Conservation (phyloP, 1,140 invertebrate genomes). For the Coelopa frigida region DNA sequence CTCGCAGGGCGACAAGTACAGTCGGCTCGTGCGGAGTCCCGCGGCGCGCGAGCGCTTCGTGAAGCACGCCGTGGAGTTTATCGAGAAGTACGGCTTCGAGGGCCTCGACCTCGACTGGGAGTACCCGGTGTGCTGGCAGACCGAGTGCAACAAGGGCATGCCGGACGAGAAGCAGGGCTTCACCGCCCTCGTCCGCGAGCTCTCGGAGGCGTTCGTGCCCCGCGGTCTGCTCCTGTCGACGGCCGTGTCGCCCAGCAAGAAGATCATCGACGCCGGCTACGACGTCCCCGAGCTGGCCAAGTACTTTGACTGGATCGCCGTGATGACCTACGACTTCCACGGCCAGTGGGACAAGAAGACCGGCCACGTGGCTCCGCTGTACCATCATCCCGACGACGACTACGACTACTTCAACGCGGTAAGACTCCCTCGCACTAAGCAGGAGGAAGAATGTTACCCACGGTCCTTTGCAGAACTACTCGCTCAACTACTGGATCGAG, state of each 20-base stretch:
- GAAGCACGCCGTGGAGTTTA: constrained; percentile 63
- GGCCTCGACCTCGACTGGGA: constrained; percentile 87
- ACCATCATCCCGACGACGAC: constrained; percentile 70
- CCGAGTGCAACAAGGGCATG: constrained; percentile 76
- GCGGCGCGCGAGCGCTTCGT: constrained; percentile 64
- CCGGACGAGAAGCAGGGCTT: constrained; percentile 75
- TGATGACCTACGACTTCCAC: constrained; percentile 87
- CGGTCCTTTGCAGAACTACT: constrained; percentile 60
- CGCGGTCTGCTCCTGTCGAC: constrained; percentile 69
- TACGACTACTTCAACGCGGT: constrained; percentile 63
- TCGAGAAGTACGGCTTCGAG: constrained; percentile 78
- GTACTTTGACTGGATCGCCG: constrained; percentile 77
- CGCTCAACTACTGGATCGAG: constrained; percentile 81
- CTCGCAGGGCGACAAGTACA: constrained; percentile 79
- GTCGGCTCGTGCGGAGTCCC: constrained; percentile 68
- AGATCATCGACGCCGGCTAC: constrained; percentile 78
- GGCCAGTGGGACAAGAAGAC: constrained; percentile 88
- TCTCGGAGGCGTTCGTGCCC: constrained; percentile 65
- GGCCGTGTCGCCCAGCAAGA: constrained; percentile 82
- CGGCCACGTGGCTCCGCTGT: constrained; percentile 78
- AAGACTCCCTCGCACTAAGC: constrained; percentile 20
- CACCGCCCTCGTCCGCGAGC: constrained; percentile 61
- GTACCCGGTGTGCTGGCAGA: constrained; percentile 62
- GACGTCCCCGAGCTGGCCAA: constrained; percentile 65
- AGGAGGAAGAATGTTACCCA: not conserved